These are phyloP conservation scores for Nymphalis polychloros DNA, from an alignment of 2,888 invertebrate genomes.

Conservation along the genomic window DNA sequence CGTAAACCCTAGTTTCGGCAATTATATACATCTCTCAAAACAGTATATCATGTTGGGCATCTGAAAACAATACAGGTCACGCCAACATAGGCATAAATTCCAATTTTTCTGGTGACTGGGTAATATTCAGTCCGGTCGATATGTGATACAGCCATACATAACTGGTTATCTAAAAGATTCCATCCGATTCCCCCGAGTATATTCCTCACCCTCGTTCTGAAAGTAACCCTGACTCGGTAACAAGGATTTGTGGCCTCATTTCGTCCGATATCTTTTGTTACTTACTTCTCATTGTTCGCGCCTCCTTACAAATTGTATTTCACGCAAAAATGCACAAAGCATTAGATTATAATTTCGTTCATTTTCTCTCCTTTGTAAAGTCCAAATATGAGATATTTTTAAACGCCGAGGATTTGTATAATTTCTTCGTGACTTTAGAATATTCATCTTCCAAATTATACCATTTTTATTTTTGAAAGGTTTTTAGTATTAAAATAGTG, in stretches of 20 bases:
- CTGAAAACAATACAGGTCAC: background rate
- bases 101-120: background rate
- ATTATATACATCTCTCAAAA: no score
- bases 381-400: background rate
- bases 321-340: background rate
- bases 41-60: no score
- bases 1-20: no score
- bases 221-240: constrained; percentile 3
- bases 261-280: constrained; percentile 13
- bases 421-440: background rate
- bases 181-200: background rate
- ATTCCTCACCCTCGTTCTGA: background rate
- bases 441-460: constrained; percentile 1
- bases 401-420: background rate
- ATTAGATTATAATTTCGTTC: background rate
- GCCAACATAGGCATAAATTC: background rate
- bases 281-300: constrained; percentile 7
- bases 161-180: constrained; percentile 1
- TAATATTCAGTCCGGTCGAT: background rate
- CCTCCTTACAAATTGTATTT: constrained; percentile 8
- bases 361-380: background rate
- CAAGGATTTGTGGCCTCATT: constrained; percentile 21
- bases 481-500: background rate
- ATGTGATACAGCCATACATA: background rate
- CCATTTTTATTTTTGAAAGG: background rate